Evolutionary conservation across 64 coral and sea anemone species (phyloP).

Genomic region (Actinia equina): DNA sequence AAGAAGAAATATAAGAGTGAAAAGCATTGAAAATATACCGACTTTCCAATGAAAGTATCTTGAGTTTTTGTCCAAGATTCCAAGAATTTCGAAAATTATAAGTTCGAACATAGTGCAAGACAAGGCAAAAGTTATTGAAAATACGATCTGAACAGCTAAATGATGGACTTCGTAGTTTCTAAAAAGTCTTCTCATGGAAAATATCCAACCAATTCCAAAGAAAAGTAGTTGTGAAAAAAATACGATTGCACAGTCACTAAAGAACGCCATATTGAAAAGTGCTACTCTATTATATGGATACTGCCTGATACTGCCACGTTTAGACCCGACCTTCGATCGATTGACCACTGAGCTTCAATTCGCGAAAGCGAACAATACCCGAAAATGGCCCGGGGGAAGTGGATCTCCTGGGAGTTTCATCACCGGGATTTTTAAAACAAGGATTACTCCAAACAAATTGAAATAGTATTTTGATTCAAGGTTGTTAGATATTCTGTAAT

Average conservation of each 20-base stretch:
- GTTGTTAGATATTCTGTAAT: no score
- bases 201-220: slow-evolving; percentile 98
- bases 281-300: no score
- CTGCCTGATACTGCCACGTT: slow-evolving; percentile 73
- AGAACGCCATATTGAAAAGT: slow-evolving; percentile 76
- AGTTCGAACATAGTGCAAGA: slow-evolving; percentile 99
- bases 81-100: slow-evolving; percentile 97
- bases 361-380: neutral
- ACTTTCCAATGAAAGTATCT: slow-evolving; percentile 98
- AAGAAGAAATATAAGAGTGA: slow-evolving; percentile 91
- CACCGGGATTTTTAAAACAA: no score
- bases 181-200: slow-evolving; percentile 98
- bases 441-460: no score
- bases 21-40: slow-evolving; percentile 92
- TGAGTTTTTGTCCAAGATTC: slow-evolving; percentile 82
- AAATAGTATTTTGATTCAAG: no score
- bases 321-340: neutral
- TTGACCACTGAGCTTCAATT: neutral
- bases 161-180: slow-evolving; percentile 97
- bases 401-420: no score
- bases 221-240: slow-evolving; percentile 91
- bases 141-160: slow-evolving; percentile 83
- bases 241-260: slow-evolving; percentile 83
- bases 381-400: neutral
- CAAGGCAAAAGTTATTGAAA: slow-evolving; percentile 88